Evolutionary conservation across 2,113 vertebrate genomes (phyloP).

Genomic region (Canis aureus): DNA sequence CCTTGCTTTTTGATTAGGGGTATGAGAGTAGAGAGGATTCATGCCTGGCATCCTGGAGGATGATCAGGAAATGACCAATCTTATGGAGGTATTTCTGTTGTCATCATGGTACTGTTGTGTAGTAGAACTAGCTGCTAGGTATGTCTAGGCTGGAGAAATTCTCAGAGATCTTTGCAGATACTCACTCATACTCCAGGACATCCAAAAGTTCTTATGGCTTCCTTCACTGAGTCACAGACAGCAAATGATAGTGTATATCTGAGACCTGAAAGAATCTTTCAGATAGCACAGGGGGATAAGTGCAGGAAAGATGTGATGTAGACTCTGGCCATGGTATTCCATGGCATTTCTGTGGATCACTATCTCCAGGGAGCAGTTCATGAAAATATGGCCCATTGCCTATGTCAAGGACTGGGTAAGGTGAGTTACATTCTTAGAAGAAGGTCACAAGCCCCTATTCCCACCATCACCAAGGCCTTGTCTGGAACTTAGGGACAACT

Average conservation of each 20-base stretch:
- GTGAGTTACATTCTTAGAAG: not conserved
- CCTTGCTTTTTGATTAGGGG: not conserved
- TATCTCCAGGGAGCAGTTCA: not conserved
- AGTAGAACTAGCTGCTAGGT: not conserved
- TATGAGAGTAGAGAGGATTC: not conserved
- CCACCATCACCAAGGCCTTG: not conserved
- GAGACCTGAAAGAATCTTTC: not conserved
- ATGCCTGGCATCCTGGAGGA: not conserved
- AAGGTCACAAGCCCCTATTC: not conserved
- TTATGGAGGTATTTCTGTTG: not conserved
- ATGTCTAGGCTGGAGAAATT: not conserved
- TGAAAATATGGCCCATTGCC: not conserved
- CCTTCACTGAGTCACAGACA: not conserved
- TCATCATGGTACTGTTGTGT: not conserved
- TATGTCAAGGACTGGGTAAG: not conserved
- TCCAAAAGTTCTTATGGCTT: not conserved
- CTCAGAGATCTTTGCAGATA: not conserved
- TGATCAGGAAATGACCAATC: not conserved
- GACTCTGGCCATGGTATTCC: not conserved
- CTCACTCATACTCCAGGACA: not conserved
- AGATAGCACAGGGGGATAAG: not conserved
- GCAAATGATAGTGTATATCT: not conserved
- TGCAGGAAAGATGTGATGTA: not conserved
- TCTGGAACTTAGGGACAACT: not conserved
- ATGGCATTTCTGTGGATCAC: not conserved